A percentile compares a stretch with the other conserved stretches of the same genome.
phyloP scores from a whole-genome alignment of 1,140 invertebrate genomes.

The Meloidogyne hapla region DNA sequence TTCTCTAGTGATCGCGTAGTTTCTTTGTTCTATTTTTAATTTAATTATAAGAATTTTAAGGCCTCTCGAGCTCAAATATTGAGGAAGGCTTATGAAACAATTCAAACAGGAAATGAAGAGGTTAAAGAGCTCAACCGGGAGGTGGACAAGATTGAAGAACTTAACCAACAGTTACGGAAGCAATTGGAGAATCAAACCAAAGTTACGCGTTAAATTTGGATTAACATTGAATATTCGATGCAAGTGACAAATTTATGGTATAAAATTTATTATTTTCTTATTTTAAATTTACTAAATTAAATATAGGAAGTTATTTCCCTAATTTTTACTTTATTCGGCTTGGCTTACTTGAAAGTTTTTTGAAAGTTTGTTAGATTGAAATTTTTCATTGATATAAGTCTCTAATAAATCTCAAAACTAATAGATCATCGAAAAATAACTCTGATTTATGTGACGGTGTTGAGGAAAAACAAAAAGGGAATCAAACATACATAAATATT shows the following conservation, averaged over 20 bases:
- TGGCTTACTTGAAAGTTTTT: neutral
- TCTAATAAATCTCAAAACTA: too few relatives aligned
- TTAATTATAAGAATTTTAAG: slow-evolving; percentile 25
- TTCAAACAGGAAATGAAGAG: slow-evolving; percentile 30
- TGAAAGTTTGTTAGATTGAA: too few relatives aligned
- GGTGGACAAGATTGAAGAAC: slow-evolving; percentile 35
- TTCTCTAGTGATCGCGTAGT: slow-evolving; percentile 36
- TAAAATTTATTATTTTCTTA: too few relatives aligned
- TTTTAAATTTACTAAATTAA: neutral
- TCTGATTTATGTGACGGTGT: slow-evolving; percentile 18
- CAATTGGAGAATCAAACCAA: neutral
- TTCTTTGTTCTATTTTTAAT: neutral
- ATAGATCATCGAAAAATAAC: slow-evolving; percentile 5
- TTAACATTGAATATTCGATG: too few relatives aligned
- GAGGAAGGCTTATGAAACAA: slow-evolving; percentile 39
- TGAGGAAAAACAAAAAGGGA: neutral
- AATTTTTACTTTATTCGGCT: neutral
- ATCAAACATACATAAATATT: slow-evolving; percentile 18
- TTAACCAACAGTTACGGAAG: slow-evolving; percentile 6
- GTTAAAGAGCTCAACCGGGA: slow-evolving; percentile 28
- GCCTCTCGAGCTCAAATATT: slow-evolving; percentile 42
- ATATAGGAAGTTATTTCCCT: neutral
- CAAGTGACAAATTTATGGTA: too few relatives aligned
- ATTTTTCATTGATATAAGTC: neutral
- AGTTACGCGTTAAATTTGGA: neutral